These are phyloP conservation scores for Ylistrum balloti DNA, from an alignment of 1,140 invertebrate species.

Conservation along the genomic window DNA sequence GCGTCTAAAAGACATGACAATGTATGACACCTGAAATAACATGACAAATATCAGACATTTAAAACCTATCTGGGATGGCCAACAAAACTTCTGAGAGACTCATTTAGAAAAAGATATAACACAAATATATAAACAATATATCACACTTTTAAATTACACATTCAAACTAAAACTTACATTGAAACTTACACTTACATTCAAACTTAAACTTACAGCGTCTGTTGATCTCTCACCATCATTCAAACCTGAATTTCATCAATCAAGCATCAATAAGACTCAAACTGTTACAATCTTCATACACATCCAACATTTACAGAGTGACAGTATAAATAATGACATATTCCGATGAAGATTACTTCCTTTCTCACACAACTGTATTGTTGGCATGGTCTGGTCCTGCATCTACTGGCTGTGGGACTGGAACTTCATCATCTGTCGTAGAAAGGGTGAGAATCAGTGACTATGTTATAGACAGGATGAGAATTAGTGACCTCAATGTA, in stretches of 20 bases:
- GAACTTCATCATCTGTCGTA: neutral
- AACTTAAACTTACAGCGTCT: too few relatives aligned
- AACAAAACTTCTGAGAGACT: neutral
- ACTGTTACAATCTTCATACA: too few relatives aligned
- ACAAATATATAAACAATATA: too few relatives aligned
- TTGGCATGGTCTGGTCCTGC: neutral
- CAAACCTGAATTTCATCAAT: too few relatives aligned
- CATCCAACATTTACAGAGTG: neutral
- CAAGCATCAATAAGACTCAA: too few relatives aligned
- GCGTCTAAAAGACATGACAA: too few relatives aligned
- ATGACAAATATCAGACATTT: neutral
- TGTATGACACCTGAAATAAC: neutral
- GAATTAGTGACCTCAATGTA: too few relatives aligned
- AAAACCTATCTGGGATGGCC: slow-evolving; percentile 16
- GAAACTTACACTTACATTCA: too few relatives aligned
- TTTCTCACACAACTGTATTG: neutral
- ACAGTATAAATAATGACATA: neutral
- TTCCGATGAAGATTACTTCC: neutral
- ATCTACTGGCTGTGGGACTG: neutral
- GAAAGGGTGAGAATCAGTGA: too few relatives aligned
- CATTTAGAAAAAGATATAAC: neutral
- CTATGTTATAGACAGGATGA: neutral
- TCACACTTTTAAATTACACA: neutral
- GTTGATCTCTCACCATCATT: too few relatives aligned
- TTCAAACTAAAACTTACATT: neutral